These are phyloP conservation scores for Gastracanthus pulcherrimus DNA, from an alignment of 2,888 invertebrate species.

Conservation along the genomic window DNA sequence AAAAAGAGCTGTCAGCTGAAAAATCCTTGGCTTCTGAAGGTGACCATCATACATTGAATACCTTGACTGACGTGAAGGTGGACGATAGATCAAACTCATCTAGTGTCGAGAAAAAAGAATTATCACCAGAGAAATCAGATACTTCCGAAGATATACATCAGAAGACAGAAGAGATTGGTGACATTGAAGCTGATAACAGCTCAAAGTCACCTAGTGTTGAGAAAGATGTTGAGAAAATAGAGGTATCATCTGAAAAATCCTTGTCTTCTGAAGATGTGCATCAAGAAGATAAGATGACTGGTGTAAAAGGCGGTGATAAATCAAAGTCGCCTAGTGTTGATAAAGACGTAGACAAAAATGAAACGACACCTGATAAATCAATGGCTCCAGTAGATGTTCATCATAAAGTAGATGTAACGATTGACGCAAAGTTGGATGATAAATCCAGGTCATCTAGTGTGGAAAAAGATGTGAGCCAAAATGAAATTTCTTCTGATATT, in stretches of 20 bases:
- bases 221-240: not conserved
- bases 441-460: not conserved
- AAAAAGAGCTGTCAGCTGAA: not conserved
- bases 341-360: not conserved
- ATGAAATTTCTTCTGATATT: too few species aligned
- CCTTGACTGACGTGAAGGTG: too few species aligned
- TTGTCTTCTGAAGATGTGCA: not conserved
- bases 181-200: not conserved
- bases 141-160: too few species aligned
- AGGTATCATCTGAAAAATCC: not conserved
- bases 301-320: not conserved
- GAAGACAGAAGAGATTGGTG: too few species aligned
- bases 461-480: not conserved
- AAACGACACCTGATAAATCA: not conserved
- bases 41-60: too few species aligned
- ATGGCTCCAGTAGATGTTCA: too few species aligned
- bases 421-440: not conserved
- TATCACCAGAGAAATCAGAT: too few species aligned
- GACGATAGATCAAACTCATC: too few species aligned
- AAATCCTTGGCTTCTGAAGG: too few species aligned
- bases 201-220: conserved; percentile 3
- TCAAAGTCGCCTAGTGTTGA: not conserved
- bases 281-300: not conserved
- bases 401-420: not conserved
- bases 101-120: too few species aligned